Evolutionary conservation across 92 coral and sea anemone species (phyloP), one percentile per base, ranked within the genome.

Genomic region (Epizoanthus illoricatus): DNA sequence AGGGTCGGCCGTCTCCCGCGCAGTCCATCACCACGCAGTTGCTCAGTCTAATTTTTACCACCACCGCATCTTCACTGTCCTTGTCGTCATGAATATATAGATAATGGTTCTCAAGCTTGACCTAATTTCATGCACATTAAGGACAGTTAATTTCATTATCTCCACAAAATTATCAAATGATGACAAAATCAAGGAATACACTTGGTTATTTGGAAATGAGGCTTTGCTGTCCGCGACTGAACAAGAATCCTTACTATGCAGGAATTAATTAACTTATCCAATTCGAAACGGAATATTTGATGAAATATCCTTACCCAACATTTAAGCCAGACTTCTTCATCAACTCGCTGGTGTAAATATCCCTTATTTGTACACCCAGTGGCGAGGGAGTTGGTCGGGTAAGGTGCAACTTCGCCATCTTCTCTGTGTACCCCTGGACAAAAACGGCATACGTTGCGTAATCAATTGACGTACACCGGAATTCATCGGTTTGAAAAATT

Each of bases 11-110:
- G 2, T 83, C 87, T 62, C 85, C 87, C 9, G 81, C 67, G 69
- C 92, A 89, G 85, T 96, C 94, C 43, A 84, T 84, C 12, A 92
- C 94, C 4, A 90, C 81, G 79, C 92, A 90, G 92, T 92, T 90
- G 24, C 79, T 76, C 65, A 92, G 92, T 72, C 90, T 91, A 74
- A 86, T 83, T 86, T 88, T 90, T 13, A 86, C 81, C 18, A 89
- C 92, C n/a, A 88, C 90, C 43, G 89, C 79, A 39, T 73, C 80
- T 56, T 73, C 70, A 62, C 80, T 76, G 28, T 87, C 87, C 54
- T 87, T 90, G 43, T 87, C 88, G 70, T 87, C 88, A 13, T 85
- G 88, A 10, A 92, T 86, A 65, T 86, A 81, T 1, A 92, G 92
- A 41, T 80, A 74, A 65, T 88, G 92, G 36, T 90, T 83, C 42